Conservation (phyloP, 2,888 invertebrate species). For the Hipparchia semele region DNA sequence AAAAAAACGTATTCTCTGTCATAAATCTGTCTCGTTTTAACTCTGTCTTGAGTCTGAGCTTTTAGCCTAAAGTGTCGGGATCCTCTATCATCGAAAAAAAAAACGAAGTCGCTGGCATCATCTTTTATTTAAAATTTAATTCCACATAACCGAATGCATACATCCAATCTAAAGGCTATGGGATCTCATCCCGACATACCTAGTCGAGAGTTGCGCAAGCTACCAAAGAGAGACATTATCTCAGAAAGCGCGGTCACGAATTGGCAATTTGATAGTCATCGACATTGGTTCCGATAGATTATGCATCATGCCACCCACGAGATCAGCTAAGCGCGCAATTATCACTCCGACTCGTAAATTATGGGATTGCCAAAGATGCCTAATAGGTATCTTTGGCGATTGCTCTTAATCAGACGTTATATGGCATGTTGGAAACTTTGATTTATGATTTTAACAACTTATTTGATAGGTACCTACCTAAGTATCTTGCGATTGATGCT, state of each 20-base stretch:
- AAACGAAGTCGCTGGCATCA: too few relatives aligned
- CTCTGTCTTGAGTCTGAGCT: too few relatives aligned
- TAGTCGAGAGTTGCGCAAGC: constrained; percentile 24
- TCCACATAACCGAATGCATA: background rate
- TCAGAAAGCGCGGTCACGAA: constrained; percentile 69
- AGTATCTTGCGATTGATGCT: too few relatives aligned
- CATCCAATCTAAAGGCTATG: constrained; percentile 5
- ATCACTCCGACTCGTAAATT: constrained; percentile 73
- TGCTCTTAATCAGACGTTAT: background rate
- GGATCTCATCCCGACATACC: constrained; percentile 9
- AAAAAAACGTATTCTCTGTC: too few relatives aligned
- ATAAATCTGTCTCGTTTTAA: too few relatives aligned
- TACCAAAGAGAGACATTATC: constrained; percentile 77
- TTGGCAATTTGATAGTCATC: constrained; percentile 75
- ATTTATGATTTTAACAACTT: background rate
- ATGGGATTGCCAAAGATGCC: constrained; percentile 50
- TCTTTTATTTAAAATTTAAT: too few relatives aligned
- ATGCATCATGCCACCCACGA: constrained; percentile 53
- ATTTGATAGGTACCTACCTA: too few relatives aligned
- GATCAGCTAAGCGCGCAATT: constrained; percentile 57
- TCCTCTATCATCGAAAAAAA: too few relatives aligned
- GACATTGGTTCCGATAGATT: constrained; percentile 50
- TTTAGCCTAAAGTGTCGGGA: too few relatives aligned
- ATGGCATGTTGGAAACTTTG: background rate
- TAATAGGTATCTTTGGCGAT: background rate